Evolutionary conservation across 2,797 vertebrate genomes (phyloP).

Genomic region (Novumbra hubbsi): DNA sequence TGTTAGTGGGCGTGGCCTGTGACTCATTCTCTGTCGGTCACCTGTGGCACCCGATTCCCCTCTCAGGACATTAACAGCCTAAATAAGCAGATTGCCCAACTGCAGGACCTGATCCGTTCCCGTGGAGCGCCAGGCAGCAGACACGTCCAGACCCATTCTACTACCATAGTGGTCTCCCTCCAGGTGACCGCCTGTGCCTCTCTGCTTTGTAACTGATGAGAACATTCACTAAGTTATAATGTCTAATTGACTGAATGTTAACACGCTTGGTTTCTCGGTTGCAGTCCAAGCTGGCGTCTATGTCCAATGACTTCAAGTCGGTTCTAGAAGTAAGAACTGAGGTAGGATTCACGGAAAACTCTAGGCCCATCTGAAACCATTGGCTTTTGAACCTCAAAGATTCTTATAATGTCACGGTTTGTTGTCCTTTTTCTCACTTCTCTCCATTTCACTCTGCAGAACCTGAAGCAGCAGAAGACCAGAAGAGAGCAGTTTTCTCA

Average conservation of each 20-base stretch:
- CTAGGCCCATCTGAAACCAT: background rate
- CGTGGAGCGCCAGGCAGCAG: slow-evolving; percentile 82
- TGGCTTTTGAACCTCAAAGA: background rate
- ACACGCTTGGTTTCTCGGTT: slow-evolving; percentile 22
- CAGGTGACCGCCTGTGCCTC: slow-evolving; percentile 68
- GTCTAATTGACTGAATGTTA: no score
- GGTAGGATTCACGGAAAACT: slow-evolving; percentile 68
- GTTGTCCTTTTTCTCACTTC: background rate
- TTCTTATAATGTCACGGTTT: background rate
- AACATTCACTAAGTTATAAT: background rate
- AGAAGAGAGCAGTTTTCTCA: slow-evolving; percentile 91
- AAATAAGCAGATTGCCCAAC: slow-evolving; percentile 93
- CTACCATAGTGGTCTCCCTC: slow-evolving; percentile 89
- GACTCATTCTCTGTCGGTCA: background rate
- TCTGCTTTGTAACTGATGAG: background rate
- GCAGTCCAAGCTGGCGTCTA: slow-evolving; percentile 92
- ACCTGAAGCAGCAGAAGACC: slow-evolving; percentile 91
- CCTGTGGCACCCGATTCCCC: background rate
- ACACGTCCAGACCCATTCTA: slow-evolving; percentile 90
- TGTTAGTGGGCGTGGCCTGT: background rate
- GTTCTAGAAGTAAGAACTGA: slow-evolving; percentile 94
- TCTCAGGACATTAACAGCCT: slow-evolving; percentile 89
- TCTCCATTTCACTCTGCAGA: slow-evolving; percentile 63
- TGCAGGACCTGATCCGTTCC: slow-evolving; percentile 86
- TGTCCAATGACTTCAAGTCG: slow-evolving; percentile 96